Evolutionary conservation across 2,888 invertebrate genomes (phyloP), one percentile per base, ranked within the genome.

Genomic region (Alentia gelatinosa): DNA sequence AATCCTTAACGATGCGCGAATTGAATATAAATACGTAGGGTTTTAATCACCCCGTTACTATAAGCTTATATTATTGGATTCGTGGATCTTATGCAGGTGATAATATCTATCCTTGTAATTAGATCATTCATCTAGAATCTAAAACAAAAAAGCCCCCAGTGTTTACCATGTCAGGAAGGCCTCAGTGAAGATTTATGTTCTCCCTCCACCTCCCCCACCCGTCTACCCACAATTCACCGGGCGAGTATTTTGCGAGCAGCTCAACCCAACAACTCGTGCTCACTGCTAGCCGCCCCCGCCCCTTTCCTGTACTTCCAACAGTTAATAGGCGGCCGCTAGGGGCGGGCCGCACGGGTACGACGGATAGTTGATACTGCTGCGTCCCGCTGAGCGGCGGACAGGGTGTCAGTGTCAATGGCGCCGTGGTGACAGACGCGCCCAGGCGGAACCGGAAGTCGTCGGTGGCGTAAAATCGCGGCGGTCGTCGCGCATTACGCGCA

Each of bases 381-480:
- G 47, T 9, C 74, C 74, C 74, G 56, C n/a, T 47, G 47, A 33
- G 74, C 30, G 74, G 12, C 74, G 15, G 74, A 19, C 74, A 37
- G 79, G 79, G 33, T 12, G 68, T 26, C 68, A 68, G 68, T 26
- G 35, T 79, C 35, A 79, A 79, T 79, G 12, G 79, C 1, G 39
- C 15, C 79, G 15, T 39, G 19, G 39, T 79, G 79, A 79, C 79
- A 79, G 79, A 79, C 79, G 39, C 37, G 37, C 23, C 39, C 79
- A 35, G n/a, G 37, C 39, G 79, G 79, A 79, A 79, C 79, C 37
- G 35, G 79, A 79, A 79, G 79, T 79, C 37, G 37, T 19, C 79
- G 79, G 12, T n/a, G 79, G 37, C 79, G 79, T 79, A 15, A 79
- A 79, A 79, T 79, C 35, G 39, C 15, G 23, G 79, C 39, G 39